A percentile compares a stretch with the other conserved stretches of the same genome.
These are phyloP conservation scores for Volucella inanis DNA, from an alignment of 2,888 invertebrate species.

Conservation along the genomic window DNA sequence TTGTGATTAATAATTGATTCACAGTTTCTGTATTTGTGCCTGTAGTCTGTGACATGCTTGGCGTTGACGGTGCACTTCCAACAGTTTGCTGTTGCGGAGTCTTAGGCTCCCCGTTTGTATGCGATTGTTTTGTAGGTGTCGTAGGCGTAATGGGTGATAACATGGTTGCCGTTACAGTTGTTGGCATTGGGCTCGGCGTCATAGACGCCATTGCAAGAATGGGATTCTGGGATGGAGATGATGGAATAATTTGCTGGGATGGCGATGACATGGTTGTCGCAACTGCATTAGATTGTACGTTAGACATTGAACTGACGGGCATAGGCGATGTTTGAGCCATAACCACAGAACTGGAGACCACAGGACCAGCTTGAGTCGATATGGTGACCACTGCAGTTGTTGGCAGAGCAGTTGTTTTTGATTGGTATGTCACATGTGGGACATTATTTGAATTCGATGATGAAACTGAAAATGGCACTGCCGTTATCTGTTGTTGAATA, in stretches of 20 bases:
- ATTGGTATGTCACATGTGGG: slow-evolving; percentile 78
- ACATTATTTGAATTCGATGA: slow-evolving; percentile 76
- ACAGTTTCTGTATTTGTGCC: slow-evolving; percentile 44
- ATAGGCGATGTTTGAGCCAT: slow-evolving; percentile 76
- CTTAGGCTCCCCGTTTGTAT: slow-evolving; percentile 38
- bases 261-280: slow-evolving; percentile 72
- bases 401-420: slow-evolving; percentile 78
- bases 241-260: slow-evolving; percentile 76
- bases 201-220: slow-evolving; percentile 82
- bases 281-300: slow-evolving; percentile 51
- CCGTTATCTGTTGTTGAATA: slow-evolving; percentile 78
- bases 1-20: slow-evolving; percentile 43
- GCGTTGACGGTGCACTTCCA: slow-evolving; percentile 66
- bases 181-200: slow-evolving; percentile 75
- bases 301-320: slow-evolving; percentile 47
- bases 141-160: slow-evolving; percentile 76
- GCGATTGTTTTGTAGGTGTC: slow-evolving; percentile 78
- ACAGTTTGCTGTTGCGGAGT: slow-evolving; percentile 45
- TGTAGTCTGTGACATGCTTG: slow-evolving; percentile 47
- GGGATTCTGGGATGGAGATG: slow-evolving; percentile 82
- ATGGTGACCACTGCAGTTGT: slow-evolving; percentile 81
- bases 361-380: slow-evolving; percentile 80
- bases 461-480: slow-evolving; percentile 80
- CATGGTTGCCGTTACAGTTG: slow-evolving; percentile 62
- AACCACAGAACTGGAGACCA: slow-evolving; percentile 81